phyloP scores from a whole-genome alignment of 1,140 invertebrate genomes.

The Drosophila jambulina region DNA sequence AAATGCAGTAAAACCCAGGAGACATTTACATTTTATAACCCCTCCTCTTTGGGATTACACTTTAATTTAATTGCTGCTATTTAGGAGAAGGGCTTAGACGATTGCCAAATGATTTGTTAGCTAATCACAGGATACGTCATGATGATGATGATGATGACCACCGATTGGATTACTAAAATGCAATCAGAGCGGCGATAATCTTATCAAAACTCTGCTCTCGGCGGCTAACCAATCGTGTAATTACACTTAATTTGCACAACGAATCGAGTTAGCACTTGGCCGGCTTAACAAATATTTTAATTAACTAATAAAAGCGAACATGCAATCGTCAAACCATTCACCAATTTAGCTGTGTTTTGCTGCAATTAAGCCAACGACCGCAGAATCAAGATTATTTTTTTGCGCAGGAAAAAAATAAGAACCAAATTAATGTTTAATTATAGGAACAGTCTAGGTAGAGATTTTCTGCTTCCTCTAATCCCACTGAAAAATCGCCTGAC shows the following conservation, averaged over 20 bases:
- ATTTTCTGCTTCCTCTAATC: constrained; percentile 15
- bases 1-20: constrained; percentile 54
- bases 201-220: constrained; percentile 29
- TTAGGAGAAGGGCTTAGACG: constrained; percentile 13
- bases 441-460: constrained; percentile 9
- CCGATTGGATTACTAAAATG: constrained; percentile 26
- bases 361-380: constrained; percentile 26
- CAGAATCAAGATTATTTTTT: constrained; percentile 26
- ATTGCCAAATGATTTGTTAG: constrained; percentile 15
- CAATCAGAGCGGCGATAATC: constrained; percentile 32
- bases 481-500: constrained; percentile 5
- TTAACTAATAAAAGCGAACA: constrained; percentile 26
- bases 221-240: constrained; percentile 42
- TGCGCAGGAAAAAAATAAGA: constrained; percentile 6
- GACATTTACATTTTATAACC: constrained; percentile 68
- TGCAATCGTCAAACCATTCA: constrained; percentile 23
- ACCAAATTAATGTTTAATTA: constrained; percentile 35
- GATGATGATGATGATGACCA: neutral
- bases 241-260: constrained; percentile 44
- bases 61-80: constrained; percentile 57
- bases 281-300: constrained; percentile 38
- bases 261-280: constrained; percentile 40
- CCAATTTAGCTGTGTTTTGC: constrained; percentile 11
- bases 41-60: constrained; percentile 17
- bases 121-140: constrained; percentile 1